Conservation (phyloP, 2,888 invertebrate genomes). For the Brassicogethes aeneus region DNA sequence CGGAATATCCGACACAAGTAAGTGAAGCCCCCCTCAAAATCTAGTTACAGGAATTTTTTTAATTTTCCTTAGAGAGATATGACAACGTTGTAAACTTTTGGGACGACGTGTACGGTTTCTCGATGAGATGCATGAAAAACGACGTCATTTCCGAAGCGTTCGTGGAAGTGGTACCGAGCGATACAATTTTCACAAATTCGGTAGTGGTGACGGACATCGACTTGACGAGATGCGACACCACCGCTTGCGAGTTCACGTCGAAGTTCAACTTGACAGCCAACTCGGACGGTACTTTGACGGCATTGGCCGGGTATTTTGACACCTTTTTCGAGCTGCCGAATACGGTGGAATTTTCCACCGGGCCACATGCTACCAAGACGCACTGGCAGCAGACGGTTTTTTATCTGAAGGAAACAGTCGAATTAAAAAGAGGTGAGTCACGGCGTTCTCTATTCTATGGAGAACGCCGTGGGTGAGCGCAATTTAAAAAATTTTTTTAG, state of each 20-base stretch:
- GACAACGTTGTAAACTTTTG: constrained; percentile 72
- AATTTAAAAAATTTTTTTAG: constrained; percentile 2
- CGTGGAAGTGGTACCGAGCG: constrained; percentile 56
- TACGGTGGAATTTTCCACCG: constrained; percentile 65
- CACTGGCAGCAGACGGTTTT: constrained; percentile 96
- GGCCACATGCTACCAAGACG: constrained; percentile 64
- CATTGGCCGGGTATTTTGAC: constrained; percentile 87
- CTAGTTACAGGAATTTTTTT: not conserved
- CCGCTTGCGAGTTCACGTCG: constrained; percentile 63
- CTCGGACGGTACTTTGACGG: constrained; percentile 62
- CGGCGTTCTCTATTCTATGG: no score
- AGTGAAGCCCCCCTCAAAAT: constrained; percentile 9
- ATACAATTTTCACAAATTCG: constrained; percentile 58
- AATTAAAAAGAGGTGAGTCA: constrained; percentile 57
- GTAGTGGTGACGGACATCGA: constrained; percentile 63
- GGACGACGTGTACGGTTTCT: constrained; percentile 89
- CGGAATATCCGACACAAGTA: constrained; percentile 67
- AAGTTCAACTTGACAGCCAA: constrained; percentile 57
- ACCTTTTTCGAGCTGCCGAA: constrained; percentile 69
- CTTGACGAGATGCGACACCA: constrained; percentile 61
- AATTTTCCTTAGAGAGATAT: constrained; percentile 50
- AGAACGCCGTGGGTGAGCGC: not conserved
- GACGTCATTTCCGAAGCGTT: constrained; percentile 73
- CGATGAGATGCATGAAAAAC: constrained; percentile 85
- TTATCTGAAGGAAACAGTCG: constrained; percentile 64